Evolutionary conservation across 2,888 invertebrate genomes (phyloP), one percentile per base, ranked within the genome.

Genomic region (Trichopria drosophilae): DNA sequence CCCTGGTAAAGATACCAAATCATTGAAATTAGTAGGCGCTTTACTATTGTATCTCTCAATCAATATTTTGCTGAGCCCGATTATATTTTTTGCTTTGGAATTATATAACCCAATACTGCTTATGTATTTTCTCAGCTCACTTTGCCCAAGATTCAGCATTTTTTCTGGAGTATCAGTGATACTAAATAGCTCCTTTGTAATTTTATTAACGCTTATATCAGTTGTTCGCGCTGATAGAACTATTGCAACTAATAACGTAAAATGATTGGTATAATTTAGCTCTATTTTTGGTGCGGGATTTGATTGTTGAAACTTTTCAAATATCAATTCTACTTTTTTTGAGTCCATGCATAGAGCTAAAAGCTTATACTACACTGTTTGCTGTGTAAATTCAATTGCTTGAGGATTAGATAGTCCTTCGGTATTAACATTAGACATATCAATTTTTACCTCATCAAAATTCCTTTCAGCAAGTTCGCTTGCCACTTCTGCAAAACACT

Each of bases 91-190:
- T 35, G 52, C 52, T 47, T 52, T 52, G 42, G 29, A 36, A 52
- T 47, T 47, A 47, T 42, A 52, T 47, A 52, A 47, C 40, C 52
- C 52, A 29, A 52, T 52, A 22, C 47, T 47, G 29, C 37, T 52
- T 41, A 52, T 52, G 42, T 32, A 52, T 47, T 47, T 29, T 31
- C 16, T 52, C 37, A 52, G 42, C 35, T 42, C 52, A 41, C 20
- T 42, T 20, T 52, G 35, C 24, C 52, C 52, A 36, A 47, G 26
- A n/a, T 15, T 36, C 36, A 47, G 36, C 47, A 52, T 47, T 31
- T 47, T 41, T 47, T 52, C 47, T 42, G 52, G 52, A 15, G 52
- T 52, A 47, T 52, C 36, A 42, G 47, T 24, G 13, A 42, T 36
- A 10, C 20, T 18, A 47, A 47, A 52, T 36, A 52, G 47, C 13